phyloP scores from a whole-genome alignment of 2,797 vertebrate genomes.

The Crax fasciolata region DNA sequence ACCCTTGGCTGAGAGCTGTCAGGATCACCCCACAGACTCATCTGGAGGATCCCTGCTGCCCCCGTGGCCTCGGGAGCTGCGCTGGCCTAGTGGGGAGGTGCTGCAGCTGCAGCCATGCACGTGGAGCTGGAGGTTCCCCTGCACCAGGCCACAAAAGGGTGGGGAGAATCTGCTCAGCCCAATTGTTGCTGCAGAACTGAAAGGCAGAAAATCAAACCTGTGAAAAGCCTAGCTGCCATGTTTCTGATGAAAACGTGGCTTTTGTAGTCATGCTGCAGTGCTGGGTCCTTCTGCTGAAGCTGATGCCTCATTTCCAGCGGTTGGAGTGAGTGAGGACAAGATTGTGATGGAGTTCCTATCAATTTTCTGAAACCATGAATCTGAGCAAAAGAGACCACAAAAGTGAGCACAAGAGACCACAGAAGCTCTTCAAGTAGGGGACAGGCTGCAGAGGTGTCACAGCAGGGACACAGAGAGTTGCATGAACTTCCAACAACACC shows the following conservation, averaged over 20 bases:
- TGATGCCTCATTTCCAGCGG: not conserved
- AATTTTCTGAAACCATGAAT: not conserved
- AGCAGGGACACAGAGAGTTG: not conserved
- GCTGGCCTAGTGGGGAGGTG: not conserved
- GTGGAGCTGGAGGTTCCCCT: accelerated
- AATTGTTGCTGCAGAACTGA: not conserved
- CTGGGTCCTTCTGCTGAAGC: not conserved
- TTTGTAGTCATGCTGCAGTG: not conserved
- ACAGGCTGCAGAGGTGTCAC: not conserved
- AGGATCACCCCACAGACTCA: not conserved
- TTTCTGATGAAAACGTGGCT: not conserved
- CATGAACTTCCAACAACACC: not conserved
- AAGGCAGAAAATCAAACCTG: not conserved
- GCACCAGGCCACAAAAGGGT: not conserved
- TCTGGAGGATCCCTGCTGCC: not conserved
- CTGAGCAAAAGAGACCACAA: not conserved
- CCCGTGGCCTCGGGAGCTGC: not conserved
- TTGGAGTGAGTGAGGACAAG: not conserved
- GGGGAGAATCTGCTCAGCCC: not conserved
- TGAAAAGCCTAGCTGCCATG: not conserved
- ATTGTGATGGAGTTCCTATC: not conserved
- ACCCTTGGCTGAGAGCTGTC: not conserved
- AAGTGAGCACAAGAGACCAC: not conserved
- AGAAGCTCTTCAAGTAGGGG: not conserved
- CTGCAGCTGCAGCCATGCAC: not conserved